These are phyloP conservation scores for Adelges cooleyi DNA, from an alignment of 1,140 invertebrate genomes.

Conservation along the genomic window DNA sequence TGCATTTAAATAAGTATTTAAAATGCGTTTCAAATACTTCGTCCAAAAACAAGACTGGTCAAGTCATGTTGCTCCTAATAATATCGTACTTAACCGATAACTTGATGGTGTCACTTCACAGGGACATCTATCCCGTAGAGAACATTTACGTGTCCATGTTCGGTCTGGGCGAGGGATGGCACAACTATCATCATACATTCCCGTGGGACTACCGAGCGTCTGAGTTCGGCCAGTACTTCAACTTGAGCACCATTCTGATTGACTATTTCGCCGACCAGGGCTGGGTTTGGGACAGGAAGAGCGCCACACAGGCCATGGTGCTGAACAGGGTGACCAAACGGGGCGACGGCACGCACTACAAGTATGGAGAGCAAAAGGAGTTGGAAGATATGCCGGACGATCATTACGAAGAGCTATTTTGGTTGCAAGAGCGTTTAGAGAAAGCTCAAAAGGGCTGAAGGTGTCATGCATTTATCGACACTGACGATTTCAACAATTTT, in stretches of 20 bases:
- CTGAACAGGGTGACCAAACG: conserved; percentile 24
- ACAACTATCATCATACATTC: conserved; percentile 77
- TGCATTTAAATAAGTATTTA: too few species aligned
- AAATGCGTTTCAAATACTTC: neutral
- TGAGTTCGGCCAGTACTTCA: conserved; percentile 45
- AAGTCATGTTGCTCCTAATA: neutral
- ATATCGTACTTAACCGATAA: too few species aligned
- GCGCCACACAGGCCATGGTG: conserved; percentile 42
- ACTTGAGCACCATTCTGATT: conserved; percentile 42
- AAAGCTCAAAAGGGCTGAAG: neutral
- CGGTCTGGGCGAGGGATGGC: conserved; percentile 54
- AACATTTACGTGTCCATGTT: conserved; percentile 48
- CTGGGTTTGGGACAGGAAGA: conserved; percentile 53
- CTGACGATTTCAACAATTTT: too few species aligned
- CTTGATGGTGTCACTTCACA: conserved; percentile 41
- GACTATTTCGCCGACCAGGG: conserved; percentile 41
- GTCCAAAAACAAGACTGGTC: neutral
- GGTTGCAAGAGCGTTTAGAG: neutral
- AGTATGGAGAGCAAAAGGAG: conserved; percentile 4
- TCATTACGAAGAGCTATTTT: neutral
- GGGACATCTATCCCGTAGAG: conserved; percentile 52
- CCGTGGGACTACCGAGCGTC: conserved; percentile 86
- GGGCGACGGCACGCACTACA: conserved; percentile 27
- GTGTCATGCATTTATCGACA: too few species aligned
- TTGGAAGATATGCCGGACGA: neutral